A percentile compares a stretch with the other conserved stretches of the same genome.
phyloP scores from a whole-genome alignment of 1,140 invertebrate species.

The Macrotrachela quadricornifera region DNA sequence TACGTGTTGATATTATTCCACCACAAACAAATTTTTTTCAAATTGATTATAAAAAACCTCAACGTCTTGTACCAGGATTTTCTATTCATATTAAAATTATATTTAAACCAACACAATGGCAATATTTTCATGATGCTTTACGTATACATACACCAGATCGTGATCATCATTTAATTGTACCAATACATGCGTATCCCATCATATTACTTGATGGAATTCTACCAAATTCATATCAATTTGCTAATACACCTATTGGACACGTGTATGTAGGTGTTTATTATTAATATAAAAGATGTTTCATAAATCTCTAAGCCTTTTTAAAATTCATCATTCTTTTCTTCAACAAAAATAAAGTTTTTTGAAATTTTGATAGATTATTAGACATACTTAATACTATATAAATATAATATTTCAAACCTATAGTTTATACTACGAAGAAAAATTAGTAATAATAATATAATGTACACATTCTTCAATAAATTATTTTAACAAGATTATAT shows the following conservation, averaged over 20 bases:
- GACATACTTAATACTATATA: no score
- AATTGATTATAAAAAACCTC: constrained; percentile 24
- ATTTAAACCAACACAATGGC: constrained; percentile 27
- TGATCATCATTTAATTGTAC: constrained; percentile 27
- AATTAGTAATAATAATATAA: no score
- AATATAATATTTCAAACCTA: no score
- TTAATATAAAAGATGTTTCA: no score
- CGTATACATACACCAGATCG: constrained; percentile 16
- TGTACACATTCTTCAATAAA: no score
- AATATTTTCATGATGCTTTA: constrained; percentile 30
- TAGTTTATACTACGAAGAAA: no score
- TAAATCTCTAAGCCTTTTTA: no score
- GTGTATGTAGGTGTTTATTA: constrained; percentile 14
- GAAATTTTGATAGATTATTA: no score
- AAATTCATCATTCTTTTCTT: no score
- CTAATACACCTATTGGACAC: constrained; percentile 22
- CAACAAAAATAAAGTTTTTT: no score
- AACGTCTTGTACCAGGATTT: constrained; percentile 5
- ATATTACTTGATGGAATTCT: constrained; percentile 26
- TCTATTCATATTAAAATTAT: constrained; percentile 21
- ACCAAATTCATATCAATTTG: constrained; percentile 18
- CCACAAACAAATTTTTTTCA: constrained; percentile 27
- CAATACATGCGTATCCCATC: constrained; percentile 29
- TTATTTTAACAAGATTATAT: no score
- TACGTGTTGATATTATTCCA: constrained; percentile 26